Evolutionary conservation across 2,888 invertebrate genomes (phyloP).

Genomic region (Calliopum simillimum): DNA sequence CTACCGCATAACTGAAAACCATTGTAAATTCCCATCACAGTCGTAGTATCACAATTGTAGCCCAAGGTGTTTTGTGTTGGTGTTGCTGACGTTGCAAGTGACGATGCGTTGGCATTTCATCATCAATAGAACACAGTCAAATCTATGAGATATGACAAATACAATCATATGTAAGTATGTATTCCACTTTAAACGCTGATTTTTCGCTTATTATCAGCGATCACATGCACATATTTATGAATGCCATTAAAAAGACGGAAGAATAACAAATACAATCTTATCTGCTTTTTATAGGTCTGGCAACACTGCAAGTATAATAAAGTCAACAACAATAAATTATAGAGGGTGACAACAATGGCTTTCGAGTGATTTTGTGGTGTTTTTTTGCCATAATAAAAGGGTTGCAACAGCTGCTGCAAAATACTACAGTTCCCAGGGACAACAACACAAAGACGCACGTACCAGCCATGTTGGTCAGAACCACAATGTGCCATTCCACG

Average conservation of each 20-base stretch:
- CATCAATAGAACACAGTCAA: not conserved
- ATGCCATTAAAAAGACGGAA: not conserved
- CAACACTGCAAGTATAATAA: not conserved
- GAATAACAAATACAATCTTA: constrained; percentile 3
- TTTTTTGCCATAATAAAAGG: not conserved
- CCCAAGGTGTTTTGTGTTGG: not conserved
- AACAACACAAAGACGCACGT: not conserved
- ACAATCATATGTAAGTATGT: not conserved
- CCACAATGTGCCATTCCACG: too few species aligned
- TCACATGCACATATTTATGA: too few species aligned
- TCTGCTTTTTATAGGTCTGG: not conserved
- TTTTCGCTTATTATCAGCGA: constrained; percentile 1
- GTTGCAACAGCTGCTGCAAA: constrained; percentile 10
- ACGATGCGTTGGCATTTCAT: not conserved
- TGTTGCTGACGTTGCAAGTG: not conserved
- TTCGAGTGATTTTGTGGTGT: not conserved
- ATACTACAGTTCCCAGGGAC: not conserved
- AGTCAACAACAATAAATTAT: constrained; percentile 11
- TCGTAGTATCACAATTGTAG: too few species aligned
- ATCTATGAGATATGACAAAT: not conserved
- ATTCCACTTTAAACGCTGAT: not conserved
- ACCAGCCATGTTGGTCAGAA: not conserved
- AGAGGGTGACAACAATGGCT: not conserved
- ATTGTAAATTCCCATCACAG: not conserved
- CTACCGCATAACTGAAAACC: not conserved